Evolutionary conservation across 1,140 invertebrate species (phyloP), one percentile per base, ranked within the genome.

Genomic region (Drosophila bifasciata): DNA sequence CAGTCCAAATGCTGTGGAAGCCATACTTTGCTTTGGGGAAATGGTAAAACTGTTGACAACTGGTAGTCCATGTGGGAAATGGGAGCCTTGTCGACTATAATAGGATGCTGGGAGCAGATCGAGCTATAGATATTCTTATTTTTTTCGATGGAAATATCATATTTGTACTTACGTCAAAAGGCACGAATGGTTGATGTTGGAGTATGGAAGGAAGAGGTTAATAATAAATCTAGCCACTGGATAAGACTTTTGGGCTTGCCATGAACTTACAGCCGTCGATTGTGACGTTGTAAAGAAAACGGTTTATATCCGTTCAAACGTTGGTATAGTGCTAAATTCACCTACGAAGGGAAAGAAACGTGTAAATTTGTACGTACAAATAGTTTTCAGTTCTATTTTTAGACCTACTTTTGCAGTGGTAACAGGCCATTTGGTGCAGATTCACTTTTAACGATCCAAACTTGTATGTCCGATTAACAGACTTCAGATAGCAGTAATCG

Each of bases 251-350:
- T 0, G 4, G 13, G 6, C 51, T 59, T 15, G 6, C 8, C 1
- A 59, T 2, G 4, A 50, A 59, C 13, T 52, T 60, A 15, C 57
- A 60, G 11, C 6, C 32, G 17, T 60, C 48, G 1, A 59, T 1
- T 3, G 48, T 52, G 15, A 59, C 15, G n/a, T 59, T 59, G 2
- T 59, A 59, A 4, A 59, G 57, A 2, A n/a, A 59, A 59, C 9
- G 32, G 57, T 11, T 59, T 59, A 5, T 52, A 59, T 21, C 48
- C 57, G 21, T 59, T 59, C 4, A 60, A 3, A 6, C 57, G 57
- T 53, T 53, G n/a, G 23, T 41, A 41, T 3, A 21, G 3, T 21
- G 19, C 19, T 21, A 21, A 3, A 21, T 21, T 21, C 0, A 21
- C 3, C 19, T 21, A 4, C 19, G 4, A 21, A 0, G 19, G 19